Percentiles rank a stretch among this genome's conserved stretches.
phyloP scores from a whole-genome alignment of 1,140 invertebrate species.

The Drosophila watanabei region DNA sequence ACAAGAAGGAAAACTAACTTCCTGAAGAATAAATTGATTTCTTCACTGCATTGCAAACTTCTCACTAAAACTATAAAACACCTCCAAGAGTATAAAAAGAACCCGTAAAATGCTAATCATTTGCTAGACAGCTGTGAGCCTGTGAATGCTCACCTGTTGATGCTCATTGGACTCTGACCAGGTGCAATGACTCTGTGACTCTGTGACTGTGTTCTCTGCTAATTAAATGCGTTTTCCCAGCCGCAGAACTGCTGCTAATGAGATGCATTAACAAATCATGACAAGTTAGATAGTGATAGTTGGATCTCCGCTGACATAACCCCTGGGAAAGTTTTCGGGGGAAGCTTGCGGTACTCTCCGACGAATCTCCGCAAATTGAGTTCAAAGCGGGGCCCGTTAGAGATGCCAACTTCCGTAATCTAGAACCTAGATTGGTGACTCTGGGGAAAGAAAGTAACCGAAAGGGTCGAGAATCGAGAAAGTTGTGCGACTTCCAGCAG shows the following conservation, averaged over 20 bases:
- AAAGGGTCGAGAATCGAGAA: slow-evolving; percentile 40
- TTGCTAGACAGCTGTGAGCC: neutral
- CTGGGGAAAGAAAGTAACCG: slow-evolving; percentile 47
- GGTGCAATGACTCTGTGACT: slow-evolving; percentile 46
- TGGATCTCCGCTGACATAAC: slow-evolving; percentile 29
- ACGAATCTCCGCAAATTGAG: slow-evolving; percentile 29
- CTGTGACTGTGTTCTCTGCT: slow-evolving; percentile 4
- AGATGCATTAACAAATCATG: slow-evolving; percentile 69
- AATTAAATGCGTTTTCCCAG: slow-evolving; percentile 58
- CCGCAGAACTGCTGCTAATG: slow-evolving; percentile 23
- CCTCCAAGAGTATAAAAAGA: neutral
- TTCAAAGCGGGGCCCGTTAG: slow-evolving; percentile 40
- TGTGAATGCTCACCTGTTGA: slow-evolving; percentile 18
- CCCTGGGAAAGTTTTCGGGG: slow-evolving; percentile 14
- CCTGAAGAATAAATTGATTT: too few species aligned
- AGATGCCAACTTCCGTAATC: slow-evolving; percentile 41
- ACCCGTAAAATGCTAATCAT: slow-evolving; percentile 2
- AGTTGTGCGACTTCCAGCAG: slow-evolving; percentile 19
- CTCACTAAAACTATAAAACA: too few species aligned
- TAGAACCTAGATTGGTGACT: slow-evolving; percentile 34
- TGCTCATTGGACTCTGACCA: slow-evolving; percentile 23
- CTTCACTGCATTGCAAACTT: too few species aligned
- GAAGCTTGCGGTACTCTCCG: slow-evolving; percentile 31
- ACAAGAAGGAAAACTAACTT: neutral
- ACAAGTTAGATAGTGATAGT: slow-evolving; percentile 42